These are phyloP conservation scores for Mugil cephalus DNA, from an alignment of 2,113 vertebrate genomes.

Conservation along the genomic window DNA sequence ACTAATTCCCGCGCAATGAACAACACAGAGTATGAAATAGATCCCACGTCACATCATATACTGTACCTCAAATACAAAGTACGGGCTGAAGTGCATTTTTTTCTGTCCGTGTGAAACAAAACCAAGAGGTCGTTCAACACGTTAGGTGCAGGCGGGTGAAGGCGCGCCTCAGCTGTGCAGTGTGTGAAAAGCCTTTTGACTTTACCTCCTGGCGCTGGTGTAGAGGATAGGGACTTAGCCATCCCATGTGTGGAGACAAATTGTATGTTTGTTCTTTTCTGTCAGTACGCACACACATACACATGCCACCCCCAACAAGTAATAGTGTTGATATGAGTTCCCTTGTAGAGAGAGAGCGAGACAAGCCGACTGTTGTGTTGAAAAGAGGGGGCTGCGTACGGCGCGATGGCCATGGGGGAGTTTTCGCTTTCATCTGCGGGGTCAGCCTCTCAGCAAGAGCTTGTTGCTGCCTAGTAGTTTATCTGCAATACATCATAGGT, in stretches of 20 bases:
- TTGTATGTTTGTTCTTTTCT: conserved; percentile 65
- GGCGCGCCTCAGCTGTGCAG: conserved; percentile 12
- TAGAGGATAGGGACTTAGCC: conserved; percentile 14
- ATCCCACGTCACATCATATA: not conserved
- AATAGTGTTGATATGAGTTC: conserved; percentile 67
- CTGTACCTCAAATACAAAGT: too few relatives aligned
- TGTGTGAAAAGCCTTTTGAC: conserved; percentile 49
- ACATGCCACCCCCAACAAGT: conserved; percentile 51
- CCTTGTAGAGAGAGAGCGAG: conserved; percentile 44
- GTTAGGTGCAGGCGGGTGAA: not conserved
- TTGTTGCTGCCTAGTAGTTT: conserved; percentile 69
- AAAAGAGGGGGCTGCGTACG: conserved; percentile 47
- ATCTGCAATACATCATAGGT: conserved; percentile 70
- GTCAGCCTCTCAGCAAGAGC: conserved; percentile 72
- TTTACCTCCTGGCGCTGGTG: conserved; percentile 41
- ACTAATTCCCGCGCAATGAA: not conserved
- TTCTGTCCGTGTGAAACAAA: not conserved
- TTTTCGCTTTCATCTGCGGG: conserved; percentile 71
- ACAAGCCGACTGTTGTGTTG: conserved; percentile 61
- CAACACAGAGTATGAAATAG: not conserved
- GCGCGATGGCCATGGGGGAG: conserved; percentile 60
- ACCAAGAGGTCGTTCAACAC: conserved; percentile 4
- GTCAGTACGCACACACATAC: conserved; percentile 39
- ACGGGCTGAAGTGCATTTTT: conserved; percentile 6
- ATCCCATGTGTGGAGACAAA: conserved; percentile 66